Base-by-base conservation (phyloP, 2,888 invertebrate species). In the Brachynemurus nebulosus region DNA sequence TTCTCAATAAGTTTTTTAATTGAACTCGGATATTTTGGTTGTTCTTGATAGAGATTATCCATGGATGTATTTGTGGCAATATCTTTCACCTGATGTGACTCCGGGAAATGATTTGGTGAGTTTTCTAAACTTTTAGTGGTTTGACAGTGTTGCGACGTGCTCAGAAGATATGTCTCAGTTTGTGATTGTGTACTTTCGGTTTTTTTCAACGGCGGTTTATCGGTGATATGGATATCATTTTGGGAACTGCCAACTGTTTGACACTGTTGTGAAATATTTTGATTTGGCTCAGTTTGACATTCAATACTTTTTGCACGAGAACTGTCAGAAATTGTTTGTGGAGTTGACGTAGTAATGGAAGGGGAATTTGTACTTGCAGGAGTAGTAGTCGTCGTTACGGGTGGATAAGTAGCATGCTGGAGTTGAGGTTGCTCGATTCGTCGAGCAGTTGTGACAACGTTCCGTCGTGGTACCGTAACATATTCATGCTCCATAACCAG, bases 331-430 rank as follows among this genome's bases (percentile, higher is more conserved):
- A n/a, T n/a, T n/a, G n/a, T n/a, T n/a, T n/a, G n/a, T n/a, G n/a
- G n/a, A n/a, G n/a, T n/a, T n/a, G n/a, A n/a, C n/a, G n/a, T n/a
- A n/a, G n/a, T n/a, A n/a, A n/a, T n/a, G n/a, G n/a, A n/a, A n/a
- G n/a, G n/a, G 14, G 11, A 14, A 9, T 14, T 35, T 14, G n/a
- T 18, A 17, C 11, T 18, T 16, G n/a, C 18, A 36, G 36, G 36
- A 16, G 14, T 18, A 11, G 37, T 14, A 19, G n/a, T 18, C 20
- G 37, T 11, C 12, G 9, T 37, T 19, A 20, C 19, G 12, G 37
- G 19, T n/a, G n/a, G n/a, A n/a, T n/a, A n/a, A 37, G 37, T 37
- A 20, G 37, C 37, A 37, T 37, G 37, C 37, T 37, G 37, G 37
- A 20, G 9, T 16, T 8, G 8, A 19, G 37, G 37, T 20, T 20